Base-by-base conservation (phyloP, 2,888 invertebrate genomes). In the Acronicta aceris region DNA sequence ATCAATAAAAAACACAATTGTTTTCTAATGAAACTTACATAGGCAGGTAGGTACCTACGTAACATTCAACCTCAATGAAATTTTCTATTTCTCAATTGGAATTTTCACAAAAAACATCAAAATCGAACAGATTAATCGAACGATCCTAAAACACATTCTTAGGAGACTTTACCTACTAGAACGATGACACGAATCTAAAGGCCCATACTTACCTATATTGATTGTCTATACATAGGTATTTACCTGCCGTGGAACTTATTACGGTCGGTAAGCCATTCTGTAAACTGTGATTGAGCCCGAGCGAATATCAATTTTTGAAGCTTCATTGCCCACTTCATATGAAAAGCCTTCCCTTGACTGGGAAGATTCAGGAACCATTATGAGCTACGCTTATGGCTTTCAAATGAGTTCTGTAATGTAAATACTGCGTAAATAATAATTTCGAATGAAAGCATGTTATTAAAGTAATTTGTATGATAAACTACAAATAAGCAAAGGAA, bases 241-340 rank as follows among this genome's bases (percentile, higher is more conserved):
- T 64, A 63, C 57, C 62, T 66, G 57, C 41, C 53, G 65, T 45
- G 53, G 42, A 66, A 70, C 41, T 64, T 70, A 74, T 67, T 76
- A 74, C 59, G 64, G 59, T 61, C 54, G 65, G 70, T 75, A 71
- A 74, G 70, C 69, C 61, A 60, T 70, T 68, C 62, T 56, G 71
- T 59, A 74, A 82, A 80, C 73, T 73, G 64, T 60, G 76, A 70
- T 63, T 65, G 60, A 68, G 67, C 68, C 62, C 68, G 74, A 71
- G 71, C 75, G 73, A 82, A 86, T 83, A 84, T 84, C 81, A 83
- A 82, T 84, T 84, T 82, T 81, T 74, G 70, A 68, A 79, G 79
- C 71, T 78, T 63, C 64, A 69, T 55, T 67, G 70, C 76, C 73
- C 74, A 76, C 74, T 79, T 75, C 67, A 69, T 79, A 82, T 77